phyloP scores from a whole-genome alignment of 2,888 invertebrate species.

The Trichogramma dendrolimi region DNA sequence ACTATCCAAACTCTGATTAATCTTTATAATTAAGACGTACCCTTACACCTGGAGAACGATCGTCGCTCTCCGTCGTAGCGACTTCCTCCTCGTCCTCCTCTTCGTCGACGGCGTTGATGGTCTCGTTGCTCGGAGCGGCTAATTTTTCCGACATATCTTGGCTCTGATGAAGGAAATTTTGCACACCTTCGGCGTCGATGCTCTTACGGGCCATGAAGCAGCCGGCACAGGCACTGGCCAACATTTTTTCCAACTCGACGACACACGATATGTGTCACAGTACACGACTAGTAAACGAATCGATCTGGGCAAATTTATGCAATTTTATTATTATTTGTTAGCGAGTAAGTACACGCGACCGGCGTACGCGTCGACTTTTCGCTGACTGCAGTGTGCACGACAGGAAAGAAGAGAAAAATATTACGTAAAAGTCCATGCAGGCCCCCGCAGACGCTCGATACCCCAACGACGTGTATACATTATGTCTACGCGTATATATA shows the following conservation, averaged over 20 bases:
- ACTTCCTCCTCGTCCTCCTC: slow-evolving; percentile 4
- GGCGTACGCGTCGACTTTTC: too few relatives aligned
- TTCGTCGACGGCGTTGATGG: background rate
- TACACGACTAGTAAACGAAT: too few relatives aligned
- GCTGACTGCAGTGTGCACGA: too few relatives aligned
- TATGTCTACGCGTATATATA: background rate
- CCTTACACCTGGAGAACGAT: slow-evolving; percentile 1
- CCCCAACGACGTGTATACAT: background rate
- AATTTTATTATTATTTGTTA: too few relatives aligned
- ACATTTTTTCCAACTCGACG: background rate
- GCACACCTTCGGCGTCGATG: slow-evolving; percentile 29
- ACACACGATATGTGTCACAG: too few relatives aligned
- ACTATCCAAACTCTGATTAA: too few relatives aligned
- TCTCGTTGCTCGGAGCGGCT: background rate
- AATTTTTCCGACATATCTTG: slow-evolving; percentile 1
- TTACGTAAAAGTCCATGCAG: too few relatives aligned
- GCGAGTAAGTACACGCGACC: too few relatives aligned
- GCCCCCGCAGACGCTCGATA: background rate
- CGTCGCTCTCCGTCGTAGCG: background rate
- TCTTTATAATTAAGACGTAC: slow-evolving; percentile 6
- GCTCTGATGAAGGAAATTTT: slow-evolving; percentile 20
- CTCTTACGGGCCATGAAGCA: slow-evolving; percentile 38
- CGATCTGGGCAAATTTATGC: too few relatives aligned
- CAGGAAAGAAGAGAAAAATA: too few relatives aligned
- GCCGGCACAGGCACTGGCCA: slow-evolving; percentile 22